Base-by-base conservation (phyloP, 1,140 invertebrate species). In the Eriosoma lanigerum region DNA sequence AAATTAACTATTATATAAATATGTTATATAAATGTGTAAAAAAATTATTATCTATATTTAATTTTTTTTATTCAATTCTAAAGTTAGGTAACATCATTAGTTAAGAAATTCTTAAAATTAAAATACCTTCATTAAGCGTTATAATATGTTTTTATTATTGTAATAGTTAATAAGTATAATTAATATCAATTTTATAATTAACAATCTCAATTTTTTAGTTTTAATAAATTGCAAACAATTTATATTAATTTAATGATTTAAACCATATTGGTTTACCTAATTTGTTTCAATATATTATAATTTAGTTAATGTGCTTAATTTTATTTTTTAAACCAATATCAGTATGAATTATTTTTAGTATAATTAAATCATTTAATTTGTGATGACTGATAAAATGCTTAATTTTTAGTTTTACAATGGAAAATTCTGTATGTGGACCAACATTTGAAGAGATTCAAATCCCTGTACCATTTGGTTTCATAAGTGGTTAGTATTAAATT, bases 381-480 rank as follows among this genome's bases (percentile, higher is more conserved):
- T n/a, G n/a, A 12, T 26, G n/a, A 19, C 32, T 38, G 8, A 26
- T 48, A 17, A 17, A 24, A 24, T 46, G 24, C 24, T 76, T 60
- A 24, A 17, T 8, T 76, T 76, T 56, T 46, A 76, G 73, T 58
- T 44, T 76, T 24, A 44, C 8, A 44, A 76, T 76, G 73, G 73
- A 60, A 24, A 12, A 46, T 13, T 21, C 48, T 44, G 17, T 44
- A 60, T 19, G 21, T 60, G 21, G 19, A 76, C 54, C 73, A 13
- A 17, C 32, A 24, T 76, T 76, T 58, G 73, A 76, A 58, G 73
- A 76, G 38, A 76, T 76, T 44, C 29, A 60, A 76, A 76, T 76
- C 3, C 73, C 73, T 21, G 52, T 76, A 26, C 73, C 73, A 46
- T 76, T 76, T 38, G 73, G 73, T 60, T 24, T 46, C 38, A 13